Base-by-base conservation (phyloP, 2,797 vertebrate genomes). In the Nyctalus aviator region DNA sequence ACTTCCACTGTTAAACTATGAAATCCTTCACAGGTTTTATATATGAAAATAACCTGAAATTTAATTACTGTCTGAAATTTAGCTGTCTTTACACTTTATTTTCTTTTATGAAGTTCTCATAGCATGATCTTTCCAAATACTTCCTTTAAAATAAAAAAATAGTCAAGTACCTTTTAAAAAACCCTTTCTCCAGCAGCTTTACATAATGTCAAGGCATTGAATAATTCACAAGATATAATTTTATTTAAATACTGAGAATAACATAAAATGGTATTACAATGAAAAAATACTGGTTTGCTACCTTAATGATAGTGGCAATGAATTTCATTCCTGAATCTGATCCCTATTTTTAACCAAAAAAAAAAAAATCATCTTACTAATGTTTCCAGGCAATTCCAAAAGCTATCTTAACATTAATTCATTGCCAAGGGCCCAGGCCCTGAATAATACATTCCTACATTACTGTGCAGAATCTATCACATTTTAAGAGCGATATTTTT, bases 401-500 rank as follows among this genome's bases (percentile, higher is more conserved):
- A 62, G 32, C 79, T 93, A 25, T 73, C 30, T 94, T 50, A 79
- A 75, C 15, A 78, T 62, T 53, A 89, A 35, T 72, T 85, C 27
- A 93, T 76, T 87, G 13, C 32, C 59, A 90, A 90, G 68, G 73
- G 35, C 30, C 32, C 35, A 18, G 1, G 57, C 88, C 68, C 50
- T 89, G 30, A 96, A 94, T 83, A 88, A 59, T 2, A 2, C 30
- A 89, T 91, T 55, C 21, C 75, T 55, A 41, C 92, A 76, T 93
- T 92, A 71, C 27, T 62, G 53, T 55, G 25, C 32, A 21, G 76
- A 53, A 44, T 95, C 59, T 76, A 53, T 21, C 14, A 88, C 55
- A 64, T 93, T 96, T 96, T 91, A 94, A 76, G 82, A 73, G 8
- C 6, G 44, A 57, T 62, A 94, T 78, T 96, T 96, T 96, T 96